phyloP scores from a whole-genome alignment of 2,888 invertebrate species.

The Clistopyga incitator region DNA sequence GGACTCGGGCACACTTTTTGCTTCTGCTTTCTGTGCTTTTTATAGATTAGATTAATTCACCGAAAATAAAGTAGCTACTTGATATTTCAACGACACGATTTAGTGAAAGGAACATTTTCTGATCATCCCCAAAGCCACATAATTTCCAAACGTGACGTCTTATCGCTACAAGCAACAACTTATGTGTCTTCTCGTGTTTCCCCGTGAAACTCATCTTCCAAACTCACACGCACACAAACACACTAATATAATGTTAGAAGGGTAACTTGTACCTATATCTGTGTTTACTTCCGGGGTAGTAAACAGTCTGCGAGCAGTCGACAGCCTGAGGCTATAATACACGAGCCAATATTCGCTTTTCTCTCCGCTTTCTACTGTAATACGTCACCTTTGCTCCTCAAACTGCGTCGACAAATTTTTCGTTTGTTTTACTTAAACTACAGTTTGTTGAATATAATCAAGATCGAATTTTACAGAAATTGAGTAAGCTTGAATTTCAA shows the following conservation, averaged over 20 bases:
- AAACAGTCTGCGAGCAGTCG: conserved; percentile 50
- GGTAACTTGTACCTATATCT: conserved; percentile 50
- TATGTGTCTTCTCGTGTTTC: conserved; percentile 1
- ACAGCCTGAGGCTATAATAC: conserved; percentile 43
- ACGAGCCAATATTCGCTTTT: conserved; percentile 29
- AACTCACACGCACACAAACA: background rate
- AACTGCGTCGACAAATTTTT: conserved; percentile 25
- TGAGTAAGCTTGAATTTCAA: background rate
- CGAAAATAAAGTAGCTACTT: background rate
- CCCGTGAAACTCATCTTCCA: conserved; percentile 25
- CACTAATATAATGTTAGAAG: conserved; percentile 13
- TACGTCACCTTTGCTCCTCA: background rate
- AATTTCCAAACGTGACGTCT: conserved; percentile 10
- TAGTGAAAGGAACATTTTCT: background rate
- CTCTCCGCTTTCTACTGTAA: conserved; percentile 22
- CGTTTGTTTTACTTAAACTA: background rate
- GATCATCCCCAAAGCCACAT: background rate
- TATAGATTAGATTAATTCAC: conserved; percentile 1
- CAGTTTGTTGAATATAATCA: background rate
- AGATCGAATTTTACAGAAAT: background rate
- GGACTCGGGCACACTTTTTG: background rate
- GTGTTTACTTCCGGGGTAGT: conserved; percentile 65
- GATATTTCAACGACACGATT: background rate
- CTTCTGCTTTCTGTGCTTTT: background rate
- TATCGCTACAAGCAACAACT: background rate